Evolutionary conservation across 2,888 invertebrate genomes (phyloP), one percentile per base, ranked within the genome.

Genomic region (Invenusta paracnida): DNA sequence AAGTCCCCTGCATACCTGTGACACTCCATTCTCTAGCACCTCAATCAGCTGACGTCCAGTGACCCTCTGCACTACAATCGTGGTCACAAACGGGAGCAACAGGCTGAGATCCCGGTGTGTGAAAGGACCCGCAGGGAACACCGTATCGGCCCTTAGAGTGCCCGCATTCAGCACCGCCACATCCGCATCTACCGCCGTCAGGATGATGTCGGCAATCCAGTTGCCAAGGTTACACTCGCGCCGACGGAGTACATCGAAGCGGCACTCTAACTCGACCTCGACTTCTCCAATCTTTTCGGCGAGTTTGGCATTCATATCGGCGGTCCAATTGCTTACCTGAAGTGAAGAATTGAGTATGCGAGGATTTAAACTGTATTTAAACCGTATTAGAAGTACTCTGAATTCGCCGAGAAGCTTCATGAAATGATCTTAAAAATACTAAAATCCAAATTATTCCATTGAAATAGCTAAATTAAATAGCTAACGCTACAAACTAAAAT

Each of bases 51-150:
- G 93, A 79, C 93, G 92, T 0, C 96, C 96, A 30, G 93, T 93
- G 0, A 94, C 94, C 89, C 94, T 94, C 5, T 96, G 92, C 48
- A 96, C 94, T 23, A 95, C 94, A 0, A 96, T 90, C 0, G 95
- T 95, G 92, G 96, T 96, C 67, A 95, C 92, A 94, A 96, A 95
- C 0, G 96, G 96, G 85, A 96, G 93, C 81, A 96, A 94, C 88
- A 94, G 94, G 23, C 95, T 94, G 81, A 96, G 92, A 91, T 96
- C 96, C 11, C 95, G 93, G 90, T 96, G 94, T 0, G 94, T 95
- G 91, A 96, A 96, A 84, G 94, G 94, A 0, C 96, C 96, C 0
- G 94, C 94, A 0, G 94, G 94, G 91, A 96, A 96, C 0, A 95
- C 93, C 84, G 91, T 89, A 89, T 95, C 95, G 0, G 95, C 95